A percentile compares a stretch with the other conserved stretches of the same genome.
phyloP scores from a whole-genome alignment of 2,113 vertebrate species.

The Odontesthes bonariensis region DNA sequence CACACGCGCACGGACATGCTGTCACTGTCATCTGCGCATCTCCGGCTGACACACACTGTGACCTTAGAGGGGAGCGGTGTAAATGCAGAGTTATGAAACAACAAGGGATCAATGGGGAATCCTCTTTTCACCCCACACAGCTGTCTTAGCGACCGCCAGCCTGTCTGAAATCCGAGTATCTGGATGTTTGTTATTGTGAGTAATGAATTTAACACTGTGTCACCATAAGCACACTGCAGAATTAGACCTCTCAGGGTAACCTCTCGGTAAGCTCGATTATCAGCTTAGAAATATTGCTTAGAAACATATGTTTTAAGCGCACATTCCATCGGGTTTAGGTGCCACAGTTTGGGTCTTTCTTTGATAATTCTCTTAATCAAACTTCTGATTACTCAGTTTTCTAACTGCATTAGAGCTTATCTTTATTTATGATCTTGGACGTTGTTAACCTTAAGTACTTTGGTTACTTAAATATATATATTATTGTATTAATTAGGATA shows the following conservation, averaged over 20 bases:
- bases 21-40: conserved; percentile 38
- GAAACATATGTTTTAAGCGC: background rate
- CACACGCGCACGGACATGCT: conserved; percentile 41
- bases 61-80: conserved; percentile 38
- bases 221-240: background rate
- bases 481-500: no score
- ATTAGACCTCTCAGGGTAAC: background rate
- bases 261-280: conserved; percentile 7
- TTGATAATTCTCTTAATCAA: no score
- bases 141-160: conserved; percentile 16
- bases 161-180: conserved; percentile 21
- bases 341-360: no score
- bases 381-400: no score
- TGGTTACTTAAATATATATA: no score
- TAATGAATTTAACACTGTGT: conserved; percentile 20
- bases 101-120: conserved; percentile 54
- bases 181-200: conserved; percentile 15
- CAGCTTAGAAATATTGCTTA: conserved; percentile 23
- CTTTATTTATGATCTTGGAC: no score
- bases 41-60: conserved; percentile 44
- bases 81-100: conserved; percentile 49
- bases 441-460: no score
- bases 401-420: no score
- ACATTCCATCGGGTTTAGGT: background rate
- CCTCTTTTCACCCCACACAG: conserved; percentile 28